A percentile compares a stretch with the other conserved stretches of the same genome.
These are phyloP conservation scores for Eilema sororculum DNA, from an alignment of 2,888 invertebrate genomes.

Conservation along the genomic window DNA sequence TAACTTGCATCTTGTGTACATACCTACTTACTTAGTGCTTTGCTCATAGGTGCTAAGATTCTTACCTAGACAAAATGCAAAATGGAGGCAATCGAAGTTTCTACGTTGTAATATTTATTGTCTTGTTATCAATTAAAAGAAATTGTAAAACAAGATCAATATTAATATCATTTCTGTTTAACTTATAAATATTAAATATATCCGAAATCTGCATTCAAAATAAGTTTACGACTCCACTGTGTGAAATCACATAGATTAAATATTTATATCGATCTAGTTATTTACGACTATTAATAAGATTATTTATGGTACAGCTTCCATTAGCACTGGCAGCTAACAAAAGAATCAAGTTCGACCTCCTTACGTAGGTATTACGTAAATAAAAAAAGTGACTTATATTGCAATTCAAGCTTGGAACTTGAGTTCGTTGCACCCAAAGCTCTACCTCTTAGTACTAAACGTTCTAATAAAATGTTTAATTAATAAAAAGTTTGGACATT, in stretches of 20 bases:
- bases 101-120: too few relatives aligned
- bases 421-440: conserved; percentile 54
- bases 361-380: conserved; percentile 17
- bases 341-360: conserved; percentile 21
- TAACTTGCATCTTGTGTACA: too few relatives aligned
- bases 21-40: too few relatives aligned
- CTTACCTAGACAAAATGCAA: too few relatives aligned
- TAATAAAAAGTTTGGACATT: conserved; percentile 35
- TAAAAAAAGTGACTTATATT: conserved; percentile 20
- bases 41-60: too few relatives aligned
- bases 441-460: conserved; percentile 28
- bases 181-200: not conserved
- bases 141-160: not conserved
- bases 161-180: not conserved
- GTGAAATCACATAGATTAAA: conserved; percentile 15
- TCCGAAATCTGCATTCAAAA: conserved; percentile 11
- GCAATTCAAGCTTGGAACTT: conserved; percentile 25
- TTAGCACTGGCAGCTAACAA: conserved; percentile 19
- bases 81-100: too few relatives aligned
- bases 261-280: conserved; percentile 13
- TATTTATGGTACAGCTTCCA: conserved; percentile 19
- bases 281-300: conserved; percentile 20
- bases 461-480: conserved; percentile 41
- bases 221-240: conserved; percentile 13
- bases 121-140: not conserved